phyloP scores from a whole-genome alignment of 2,888 invertebrate genomes.

The Octonoba sinensis region DNA sequence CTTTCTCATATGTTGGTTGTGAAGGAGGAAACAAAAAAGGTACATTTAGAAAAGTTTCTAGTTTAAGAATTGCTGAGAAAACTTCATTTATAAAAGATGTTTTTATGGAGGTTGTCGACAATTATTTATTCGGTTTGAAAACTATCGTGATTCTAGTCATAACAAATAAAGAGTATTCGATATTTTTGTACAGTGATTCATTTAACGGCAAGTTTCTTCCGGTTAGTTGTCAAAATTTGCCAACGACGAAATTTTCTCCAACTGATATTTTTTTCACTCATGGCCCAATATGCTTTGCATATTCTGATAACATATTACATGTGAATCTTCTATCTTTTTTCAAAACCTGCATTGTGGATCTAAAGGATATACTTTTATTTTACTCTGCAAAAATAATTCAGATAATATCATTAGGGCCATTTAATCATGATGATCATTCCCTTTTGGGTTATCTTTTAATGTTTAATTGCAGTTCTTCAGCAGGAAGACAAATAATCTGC shows the following conservation, averaged over 20 bases:
- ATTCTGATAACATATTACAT: neutral
- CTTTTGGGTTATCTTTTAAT: neutral
- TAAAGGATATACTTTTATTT: neutral
- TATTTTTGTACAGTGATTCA: neutral
- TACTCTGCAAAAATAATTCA: neutral
- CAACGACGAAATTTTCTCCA: neutral
- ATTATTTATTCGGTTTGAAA: conserved; percentile 27
- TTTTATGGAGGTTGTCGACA: conserved; percentile 28
- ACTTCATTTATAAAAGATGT: neutral
- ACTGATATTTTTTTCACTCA: neutral
- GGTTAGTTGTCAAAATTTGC: neutral
- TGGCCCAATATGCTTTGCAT: neutral
- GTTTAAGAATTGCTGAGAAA: neutral
- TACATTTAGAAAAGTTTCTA: neutral
- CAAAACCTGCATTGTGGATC: neutral
- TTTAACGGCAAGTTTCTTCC: neutral
- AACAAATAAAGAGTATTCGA: neutral
- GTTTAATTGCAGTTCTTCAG: neutral
- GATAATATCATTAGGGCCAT: neutral
- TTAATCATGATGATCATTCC: neutral
- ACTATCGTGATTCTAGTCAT: conserved; percentile 20
- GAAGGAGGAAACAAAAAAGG: too few relatives aligned
- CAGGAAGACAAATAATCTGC: neutral
- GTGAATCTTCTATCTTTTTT: neutral
- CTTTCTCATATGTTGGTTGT: too few relatives aligned